Evolutionary conservation across 1,140 invertebrate genomes (phyloP), one percentile per base, ranked within the genome.

Genomic region (Thrips palmi): DNA sequence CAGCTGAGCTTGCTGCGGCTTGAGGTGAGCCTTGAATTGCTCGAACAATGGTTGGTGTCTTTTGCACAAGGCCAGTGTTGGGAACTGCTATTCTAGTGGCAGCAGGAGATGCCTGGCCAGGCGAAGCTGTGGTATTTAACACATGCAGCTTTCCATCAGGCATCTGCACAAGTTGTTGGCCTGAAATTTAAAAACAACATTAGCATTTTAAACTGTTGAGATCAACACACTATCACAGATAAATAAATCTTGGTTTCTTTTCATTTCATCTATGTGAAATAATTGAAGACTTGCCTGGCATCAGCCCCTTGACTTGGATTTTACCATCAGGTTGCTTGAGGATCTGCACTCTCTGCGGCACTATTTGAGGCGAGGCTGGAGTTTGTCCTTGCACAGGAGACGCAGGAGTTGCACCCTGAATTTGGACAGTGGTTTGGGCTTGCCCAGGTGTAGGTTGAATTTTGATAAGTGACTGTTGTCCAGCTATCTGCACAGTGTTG

Each of bases 111-210:
- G n/a, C n/a, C n/a, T n/a, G n/a, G n/a, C n/a, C n/a, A n/a, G n/a
- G n/a, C n/a, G n/a, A n/a, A 36, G 39, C 15, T 37, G 27, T 25
- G 40, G 39, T 39, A 49, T 49, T 44, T 45, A 91, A 64, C 2
- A 93, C 76, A 50, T 94, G 88, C 21, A 94, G 59, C 57, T 89
- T 85, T 0, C 91, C 91, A 60, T 94, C 88, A 0, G 88, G 74
- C 67, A 91, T 77, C 53, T 92, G 82, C 17, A 93, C 74, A 18
- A 93, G 60, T 49, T 93, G 86, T 51, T 97, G 91, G n/a, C 88
- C 53, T 67, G 56, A 41, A 49, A 37, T n/a, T n/a, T n/a, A n/a
- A n/a, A n/a, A n/a, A n/a, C n/a, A n/a, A n/a, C n/a, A n/a, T n/a
- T n/a, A n/a, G n/a, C n/a, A n/a, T n/a, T n/a, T n/a, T n/a, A n/a